Conservation (phyloP, 2,888 invertebrate genomes). For the Cylindroiulus punctatus region DNA sequence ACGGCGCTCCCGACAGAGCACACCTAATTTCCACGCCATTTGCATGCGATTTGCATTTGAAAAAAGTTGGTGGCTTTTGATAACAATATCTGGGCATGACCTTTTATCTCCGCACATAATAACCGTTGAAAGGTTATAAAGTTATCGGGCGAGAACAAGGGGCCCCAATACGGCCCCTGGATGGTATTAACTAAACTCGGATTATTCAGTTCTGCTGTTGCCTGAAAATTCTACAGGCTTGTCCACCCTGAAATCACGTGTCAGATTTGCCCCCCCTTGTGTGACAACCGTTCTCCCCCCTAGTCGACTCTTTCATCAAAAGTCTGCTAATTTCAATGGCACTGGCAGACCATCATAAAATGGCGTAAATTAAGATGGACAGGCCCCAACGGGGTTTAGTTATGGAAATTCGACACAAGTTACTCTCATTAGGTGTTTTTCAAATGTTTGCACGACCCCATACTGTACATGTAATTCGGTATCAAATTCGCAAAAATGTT, state of each 20-base stretch:
- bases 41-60: constrained; percentile 26
- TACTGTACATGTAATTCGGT: too few relatives aligned
- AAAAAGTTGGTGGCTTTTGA: neutral
- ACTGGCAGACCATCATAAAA: constrained; percentile 8
- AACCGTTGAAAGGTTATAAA: constrained; percentile 43
- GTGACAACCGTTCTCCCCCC: neutral
- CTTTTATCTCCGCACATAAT: constrained; percentile 20
- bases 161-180: neutral
- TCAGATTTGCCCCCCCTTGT: neutral
- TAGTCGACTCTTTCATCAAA: constrained; percentile 22
- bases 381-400: constrained; percentile 34
- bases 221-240: neutral
- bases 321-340: neutral
- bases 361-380: constrained; percentile 25
- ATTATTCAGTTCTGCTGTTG: neutral
- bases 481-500: too few relatives aligned
- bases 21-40: neutral
- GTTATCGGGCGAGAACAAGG: constrained; percentile 34
- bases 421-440: neutral
- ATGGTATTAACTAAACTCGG: constrained; percentile 39
- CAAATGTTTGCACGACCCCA: neutral
- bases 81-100: constrained; percentile 36
- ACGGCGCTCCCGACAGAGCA: neutral
- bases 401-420: neutral
- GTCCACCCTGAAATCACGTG: neutral